Percentiles rank a stretch among this genome's conserved stretches.
phyloP scores from a whole-genome alignment of 2,797 vertebrate genomes.

The Phrynocephalus vlangalii region DNA sequence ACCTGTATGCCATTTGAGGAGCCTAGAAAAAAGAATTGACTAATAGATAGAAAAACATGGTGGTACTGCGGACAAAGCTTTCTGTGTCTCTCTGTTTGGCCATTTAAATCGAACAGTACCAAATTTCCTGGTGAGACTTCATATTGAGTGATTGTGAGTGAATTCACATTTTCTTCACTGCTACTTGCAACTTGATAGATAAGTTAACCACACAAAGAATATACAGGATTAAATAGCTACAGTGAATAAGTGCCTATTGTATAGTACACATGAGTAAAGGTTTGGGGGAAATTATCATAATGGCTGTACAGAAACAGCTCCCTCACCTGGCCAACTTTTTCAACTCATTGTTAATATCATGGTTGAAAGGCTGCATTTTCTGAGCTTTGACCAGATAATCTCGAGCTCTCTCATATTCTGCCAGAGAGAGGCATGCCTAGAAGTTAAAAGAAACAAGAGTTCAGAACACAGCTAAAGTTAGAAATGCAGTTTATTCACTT shows the following conservation, averaged over 20 bases:
- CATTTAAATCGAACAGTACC: too few species aligned
- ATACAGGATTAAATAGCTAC: neutral
- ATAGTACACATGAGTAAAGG: too few species aligned
- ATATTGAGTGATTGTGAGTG: neutral
- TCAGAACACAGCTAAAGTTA: neutral
- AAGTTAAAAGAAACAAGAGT: slow-evolving; percentile 11
- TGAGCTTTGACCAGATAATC: slow-evolving; percentile 87
- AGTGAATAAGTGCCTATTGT: neutral
- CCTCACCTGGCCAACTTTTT: slow-evolving; percentile 85
- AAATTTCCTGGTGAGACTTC: too few species aligned
- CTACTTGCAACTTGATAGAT: too few species aligned
- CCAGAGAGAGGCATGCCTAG: slow-evolving; percentile 88
- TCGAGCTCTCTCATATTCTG: slow-evolving; percentile 85
- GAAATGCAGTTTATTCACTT: neutral
- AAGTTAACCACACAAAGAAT: neutral
- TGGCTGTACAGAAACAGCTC: neutral
- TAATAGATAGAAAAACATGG: too few species aligned
- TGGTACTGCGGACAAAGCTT: too few species aligned
- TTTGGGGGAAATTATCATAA: neutral
- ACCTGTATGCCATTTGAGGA: too few species aligned
- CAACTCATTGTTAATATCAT: slow-evolving; percentile 88
- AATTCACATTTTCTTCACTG: neutral
- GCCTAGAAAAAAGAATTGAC: too few species aligned
- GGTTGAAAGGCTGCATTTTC: slow-evolving; percentile 86
- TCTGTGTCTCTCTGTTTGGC: too few species aligned